phyloP scores from a whole-genome alignment of 2,113 vertebrate genomes.

The Pseudorectes ferrugineus region DNA sequence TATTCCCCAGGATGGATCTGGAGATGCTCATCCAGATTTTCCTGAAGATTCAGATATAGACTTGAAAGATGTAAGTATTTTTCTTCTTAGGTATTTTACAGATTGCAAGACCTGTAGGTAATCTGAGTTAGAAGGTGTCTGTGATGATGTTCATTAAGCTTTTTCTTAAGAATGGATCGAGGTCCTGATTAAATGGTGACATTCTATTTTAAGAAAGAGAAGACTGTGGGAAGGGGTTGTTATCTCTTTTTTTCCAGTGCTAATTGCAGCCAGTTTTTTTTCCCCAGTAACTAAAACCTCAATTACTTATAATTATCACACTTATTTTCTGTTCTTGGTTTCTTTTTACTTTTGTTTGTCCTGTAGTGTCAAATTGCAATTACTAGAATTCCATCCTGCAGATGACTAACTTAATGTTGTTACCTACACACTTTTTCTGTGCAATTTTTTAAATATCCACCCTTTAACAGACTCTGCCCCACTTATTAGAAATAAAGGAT shows the following conservation, averaged over 20 bases:
- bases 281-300: neutral
- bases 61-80: conserved; percentile 85
- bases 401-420: neutral
- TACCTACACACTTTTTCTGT: neutral
- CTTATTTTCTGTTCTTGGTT: neutral
- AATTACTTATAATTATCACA: neutral
- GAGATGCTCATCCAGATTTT: conserved; percentile 88
- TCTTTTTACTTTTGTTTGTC: neutral
- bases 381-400: neutral
- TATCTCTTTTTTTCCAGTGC: neutral
- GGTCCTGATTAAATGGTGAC: neutral
- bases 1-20: conserved; percentile 79
- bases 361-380: neutral
- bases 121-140: neutral
- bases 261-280: neutral
- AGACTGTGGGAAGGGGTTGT: neutral
- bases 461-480: neutral
- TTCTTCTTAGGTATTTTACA: neutral
- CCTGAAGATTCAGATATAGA: conserved; percentile 90
- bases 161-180: neutral
- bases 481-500: neutral
- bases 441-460: neutral
- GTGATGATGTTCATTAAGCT: neutral
- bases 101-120: neutral
- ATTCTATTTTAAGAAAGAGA: neutral